Conservation (phyloP, 2,113 vertebrate species). For the Sinocyclocheilus anshuiensis region DNA sequence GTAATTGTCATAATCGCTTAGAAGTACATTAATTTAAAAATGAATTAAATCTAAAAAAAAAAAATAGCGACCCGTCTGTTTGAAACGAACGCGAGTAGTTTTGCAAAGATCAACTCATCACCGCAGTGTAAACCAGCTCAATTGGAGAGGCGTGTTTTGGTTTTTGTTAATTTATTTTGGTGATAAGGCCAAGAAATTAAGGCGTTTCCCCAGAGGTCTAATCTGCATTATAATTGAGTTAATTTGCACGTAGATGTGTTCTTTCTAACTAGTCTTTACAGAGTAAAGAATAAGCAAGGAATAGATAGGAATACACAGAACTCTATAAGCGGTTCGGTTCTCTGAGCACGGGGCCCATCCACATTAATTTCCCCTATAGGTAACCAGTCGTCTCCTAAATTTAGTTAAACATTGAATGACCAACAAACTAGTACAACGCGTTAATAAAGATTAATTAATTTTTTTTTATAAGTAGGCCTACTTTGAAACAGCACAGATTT, state of each 20-base stretch:
- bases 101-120: slow-evolving; percentile 33
- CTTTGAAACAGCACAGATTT: background rate
- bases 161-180: slow-evolving; percentile 77
- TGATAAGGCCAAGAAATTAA: slow-evolving; percentile 71
- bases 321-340: slow-evolving; percentile 29
- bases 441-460: background rate
- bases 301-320: slow-evolving; percentile 62
- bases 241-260: slow-evolving; percentile 74
- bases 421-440: background rate
- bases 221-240: slow-evolving; percentile 80
- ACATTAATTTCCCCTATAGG: slow-evolving; percentile 45
- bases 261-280: slow-evolving; percentile 59
- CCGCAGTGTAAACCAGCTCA: slow-evolving; percentile 58
- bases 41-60: too few relatives aligned
- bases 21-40: background rate
- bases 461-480: background rate
- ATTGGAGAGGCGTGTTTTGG: slow-evolving; percentile 76
- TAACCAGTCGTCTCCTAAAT: slow-evolving; percentile 19
- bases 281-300: slow-evolving; percentile 51
- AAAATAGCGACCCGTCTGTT: background rate
- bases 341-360: slow-evolving; percentile 52
- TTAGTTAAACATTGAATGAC: slow-evolving; percentile 4
- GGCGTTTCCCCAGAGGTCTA: slow-evolving; percentile 74
- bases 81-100: slow-evolving; percentile 58
- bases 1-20: background rate